phyloP scores from a whole-genome alignment of 2,888 invertebrate species.

The Drosophila stalkeri region DNA sequence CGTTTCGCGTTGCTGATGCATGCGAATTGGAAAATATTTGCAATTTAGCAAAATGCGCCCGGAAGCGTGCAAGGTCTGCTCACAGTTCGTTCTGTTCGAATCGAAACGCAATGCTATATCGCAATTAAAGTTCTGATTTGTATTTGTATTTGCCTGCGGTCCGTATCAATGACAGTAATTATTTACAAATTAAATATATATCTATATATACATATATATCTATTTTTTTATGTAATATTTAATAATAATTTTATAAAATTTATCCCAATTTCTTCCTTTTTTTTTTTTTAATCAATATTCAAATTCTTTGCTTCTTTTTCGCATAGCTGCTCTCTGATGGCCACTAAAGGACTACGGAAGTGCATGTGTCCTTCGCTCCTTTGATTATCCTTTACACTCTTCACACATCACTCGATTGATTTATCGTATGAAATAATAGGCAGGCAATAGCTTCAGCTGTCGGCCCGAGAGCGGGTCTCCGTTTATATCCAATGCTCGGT shows the following conservation, averaged over 20 bases:
- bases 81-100: slow-evolving; percentile 20
- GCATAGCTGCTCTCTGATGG: background rate
- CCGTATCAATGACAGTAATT: slow-evolving; percentile 76
- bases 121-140: slow-evolving; percentile 49
- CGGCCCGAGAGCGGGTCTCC: slow-evolving; percentile 31
- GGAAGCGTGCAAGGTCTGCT: slow-evolving; percentile 62
- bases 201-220: too few relatives aligned
- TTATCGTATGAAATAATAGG: slow-evolving; percentile 71
- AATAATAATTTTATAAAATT: background rate
- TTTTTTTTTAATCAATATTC: too few relatives aligned
- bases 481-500: slow-evolving; percentile 59
- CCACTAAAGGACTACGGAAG: background rate
- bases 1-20: slow-evolving; percentile 70
- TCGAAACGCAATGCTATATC: slow-evolving; percentile 7
- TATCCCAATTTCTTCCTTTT: background rate
- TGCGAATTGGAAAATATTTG: slow-evolving; percentile 80
- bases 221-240: too few relatives aligned
- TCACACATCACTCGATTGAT: slow-evolving; percentile 59
- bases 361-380: background rate
- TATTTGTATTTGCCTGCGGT: slow-evolving; percentile 58
- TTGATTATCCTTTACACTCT: slow-evolving; percentile 12
- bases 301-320: background rate
- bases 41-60: slow-evolving; percentile 79
- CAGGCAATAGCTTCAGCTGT: slow-evolving; percentile 56
- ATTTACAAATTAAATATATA: slow-evolving; percentile 19